phyloP scores from a whole-genome alignment of 2,113 vertebrate genomes.

The Phrynosoma platyrhinos region DNA sequence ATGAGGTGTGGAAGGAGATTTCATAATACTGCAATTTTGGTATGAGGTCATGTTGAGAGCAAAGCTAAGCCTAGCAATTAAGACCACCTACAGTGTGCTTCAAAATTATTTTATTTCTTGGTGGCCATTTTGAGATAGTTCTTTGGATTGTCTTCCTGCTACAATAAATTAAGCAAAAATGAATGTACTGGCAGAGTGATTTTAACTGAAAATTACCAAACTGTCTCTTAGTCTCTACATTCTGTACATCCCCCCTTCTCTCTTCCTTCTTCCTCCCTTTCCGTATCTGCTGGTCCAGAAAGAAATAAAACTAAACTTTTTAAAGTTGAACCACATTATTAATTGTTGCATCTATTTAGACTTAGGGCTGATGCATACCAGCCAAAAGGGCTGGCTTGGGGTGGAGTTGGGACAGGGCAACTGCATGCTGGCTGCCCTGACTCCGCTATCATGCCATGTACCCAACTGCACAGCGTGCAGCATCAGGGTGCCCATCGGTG shows the following conservation, averaged over 20 bases:
- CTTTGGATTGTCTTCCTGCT: constrained; percentile 3
- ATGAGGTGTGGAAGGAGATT: background rate
- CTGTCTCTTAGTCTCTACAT: background rate
- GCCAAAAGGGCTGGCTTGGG: no score
- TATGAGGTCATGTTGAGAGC: background rate
- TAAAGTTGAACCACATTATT: no score
- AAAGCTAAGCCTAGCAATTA: background rate
- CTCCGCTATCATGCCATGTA: no score
- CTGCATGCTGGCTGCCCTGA: no score
- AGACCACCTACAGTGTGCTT: background rate
- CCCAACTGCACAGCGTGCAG: no score
- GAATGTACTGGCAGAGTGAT: background rate
- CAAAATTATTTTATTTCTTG: background rate
- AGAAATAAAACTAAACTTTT: background rate
- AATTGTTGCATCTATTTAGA: no score
- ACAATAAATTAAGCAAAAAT: constrained; percentile 22
- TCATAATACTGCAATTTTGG: background rate
- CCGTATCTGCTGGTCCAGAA: background rate
- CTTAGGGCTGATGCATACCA: no score
- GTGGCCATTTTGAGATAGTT: background rate
- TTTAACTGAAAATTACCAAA: constrained; percentile 12
- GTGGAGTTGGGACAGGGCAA: no score
- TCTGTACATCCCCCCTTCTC: background rate
- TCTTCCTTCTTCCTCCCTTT: background rate
- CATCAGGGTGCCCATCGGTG: no score